A percentile compares a stretch with the other conserved stretches of the same genome.
Evolutionary conservation across 1,140 invertebrate genomes (phyloP).

Genomic region (Vollenhovia emeryi): DNA sequence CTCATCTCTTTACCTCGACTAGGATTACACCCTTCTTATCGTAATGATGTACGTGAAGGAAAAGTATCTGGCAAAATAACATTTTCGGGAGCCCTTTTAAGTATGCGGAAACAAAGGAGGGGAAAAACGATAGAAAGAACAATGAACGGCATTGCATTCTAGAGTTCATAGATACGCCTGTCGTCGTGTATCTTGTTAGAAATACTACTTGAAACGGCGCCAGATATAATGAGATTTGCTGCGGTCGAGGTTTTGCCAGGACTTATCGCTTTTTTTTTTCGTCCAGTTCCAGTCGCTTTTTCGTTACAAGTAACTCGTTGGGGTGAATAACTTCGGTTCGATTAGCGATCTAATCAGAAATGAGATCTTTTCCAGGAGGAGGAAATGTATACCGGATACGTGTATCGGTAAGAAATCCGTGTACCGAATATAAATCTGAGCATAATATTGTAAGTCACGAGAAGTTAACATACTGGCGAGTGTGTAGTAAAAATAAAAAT

Average conservation of each 20-base stretch:
- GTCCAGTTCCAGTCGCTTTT: neutral
- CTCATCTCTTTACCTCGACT: neutral
- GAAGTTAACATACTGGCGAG: neutral
- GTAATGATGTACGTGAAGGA: neutral
- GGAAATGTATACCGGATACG: neutral
- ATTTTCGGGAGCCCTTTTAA: neutral
- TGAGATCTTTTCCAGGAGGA: neutral
- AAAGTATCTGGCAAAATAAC: neutral
- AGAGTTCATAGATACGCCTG: conserved; percentile 4
- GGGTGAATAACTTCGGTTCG: neutral
- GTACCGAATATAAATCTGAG: neutral
- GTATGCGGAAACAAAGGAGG: neutral
- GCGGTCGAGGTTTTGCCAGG: conserved; percentile 1
- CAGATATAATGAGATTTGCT: conserved; percentile 47
- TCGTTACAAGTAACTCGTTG: conserved; percentile 16
- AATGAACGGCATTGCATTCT: conserved; percentile 15
- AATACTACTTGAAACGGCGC: conserved; percentile 44
- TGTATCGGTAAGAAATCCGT: neutral
- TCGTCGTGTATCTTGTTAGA: conserved; percentile 19
- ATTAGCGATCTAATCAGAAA: conserved; percentile 35
- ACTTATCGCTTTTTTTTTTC: conserved; percentile 16
- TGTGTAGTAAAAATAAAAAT: conserved; percentile 1
- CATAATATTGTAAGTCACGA: neutral
- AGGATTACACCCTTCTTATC: neutral
- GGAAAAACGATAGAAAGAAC: neutral